A percentile compares a stretch with the other conserved stretches of the same genome.
Conservation (phyloP, 2,888 invertebrate species). For the Eristalis intricaria region DNA sequence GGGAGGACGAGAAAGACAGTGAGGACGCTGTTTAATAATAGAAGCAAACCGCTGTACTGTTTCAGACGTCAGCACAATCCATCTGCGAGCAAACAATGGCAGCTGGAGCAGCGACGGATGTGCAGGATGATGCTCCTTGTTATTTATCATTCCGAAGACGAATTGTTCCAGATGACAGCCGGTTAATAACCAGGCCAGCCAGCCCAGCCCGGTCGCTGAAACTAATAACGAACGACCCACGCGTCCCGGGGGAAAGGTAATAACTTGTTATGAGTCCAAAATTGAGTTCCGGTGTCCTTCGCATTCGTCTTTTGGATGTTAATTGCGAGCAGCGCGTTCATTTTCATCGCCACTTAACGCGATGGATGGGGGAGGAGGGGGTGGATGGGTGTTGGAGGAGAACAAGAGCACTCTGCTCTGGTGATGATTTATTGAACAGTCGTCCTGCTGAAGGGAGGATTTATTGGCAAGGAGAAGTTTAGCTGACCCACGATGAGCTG, state of each 20-base stretch:
- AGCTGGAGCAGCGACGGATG: background rate
- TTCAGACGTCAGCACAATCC: background rate
- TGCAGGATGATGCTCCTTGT: background rate
- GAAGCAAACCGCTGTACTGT: background rate
- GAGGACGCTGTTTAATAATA: background rate
- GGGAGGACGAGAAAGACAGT: background rate
- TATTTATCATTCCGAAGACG: slow-evolving; percentile 15
- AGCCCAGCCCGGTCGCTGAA: background rate
- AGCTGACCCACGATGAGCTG: too few relatives aligned
- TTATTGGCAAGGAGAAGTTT: too few relatives aligned
- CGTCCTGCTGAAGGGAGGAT: too few relatives aligned
- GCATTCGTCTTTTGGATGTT: slow-evolving; percentile 1
- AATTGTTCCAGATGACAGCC: slow-evolving; percentile 40
- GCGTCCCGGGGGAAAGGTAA: background rate
- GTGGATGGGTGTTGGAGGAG: background rate
- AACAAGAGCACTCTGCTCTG: too few relatives aligned
- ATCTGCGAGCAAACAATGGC: background rate
- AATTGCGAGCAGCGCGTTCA: slow-evolving; percentile 16
- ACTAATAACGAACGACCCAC: background rate
- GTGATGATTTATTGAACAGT: too few relatives aligned
- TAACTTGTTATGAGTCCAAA: slow-evolving; percentile 16
- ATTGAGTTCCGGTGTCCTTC: background rate
- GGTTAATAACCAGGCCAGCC: slow-evolving; percentile 35
- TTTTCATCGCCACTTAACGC: background rate
- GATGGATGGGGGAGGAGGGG: background rate